Conservation (phyloP, 1,140 invertebrate genomes). For the Araneus ventricosus region DNA sequence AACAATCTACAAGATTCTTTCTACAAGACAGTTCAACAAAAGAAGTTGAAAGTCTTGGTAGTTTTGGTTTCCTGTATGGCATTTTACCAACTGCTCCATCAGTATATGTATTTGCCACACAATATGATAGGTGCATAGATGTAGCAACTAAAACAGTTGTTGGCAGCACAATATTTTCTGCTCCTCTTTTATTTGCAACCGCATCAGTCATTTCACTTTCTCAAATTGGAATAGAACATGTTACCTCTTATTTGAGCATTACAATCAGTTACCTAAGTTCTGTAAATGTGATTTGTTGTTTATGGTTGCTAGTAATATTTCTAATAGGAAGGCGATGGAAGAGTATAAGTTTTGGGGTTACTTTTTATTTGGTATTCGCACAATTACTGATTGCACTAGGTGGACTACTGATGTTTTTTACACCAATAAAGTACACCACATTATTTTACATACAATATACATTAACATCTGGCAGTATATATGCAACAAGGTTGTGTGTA, state of each 20-base stretch:
- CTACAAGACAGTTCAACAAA: conserved; percentile 85
- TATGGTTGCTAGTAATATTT: conserved; percentile 90
- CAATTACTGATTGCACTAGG: conserved; percentile 86
- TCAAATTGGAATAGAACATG: conserved; percentile 72
- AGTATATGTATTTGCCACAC: conserved; percentile 94
- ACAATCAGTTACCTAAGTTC: conserved; percentile 92
- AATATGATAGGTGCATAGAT: conserved; percentile 92
- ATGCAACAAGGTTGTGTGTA: conserved; percentile 90
- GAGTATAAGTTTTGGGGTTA: conserved; percentile 90
- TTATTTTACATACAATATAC: conserved; percentile 86
- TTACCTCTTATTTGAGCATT: conserved; percentile 84
- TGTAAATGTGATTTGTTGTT: conserved; percentile 86
- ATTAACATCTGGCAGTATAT: conserved; percentile 87
- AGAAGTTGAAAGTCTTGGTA: conserved; percentile 90
- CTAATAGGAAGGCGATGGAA: conserved; percentile 88
- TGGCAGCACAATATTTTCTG: conserved; percentile 94
- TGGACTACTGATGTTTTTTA: conserved; percentile 85
- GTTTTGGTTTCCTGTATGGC: conserved; percentile 97
- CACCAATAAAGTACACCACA: conserved; percentile 81
- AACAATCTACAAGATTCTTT: conserved; percentile 90
- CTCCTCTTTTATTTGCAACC: conserved; percentile 96
- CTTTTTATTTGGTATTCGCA: conserved; percentile 87
- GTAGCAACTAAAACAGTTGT: conserved; percentile 95
- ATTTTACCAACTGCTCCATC: conserved; percentile 97
- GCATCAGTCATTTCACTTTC: conserved; percentile 92